A percentile compares a stretch with the other conserved stretches of the same genome.
phyloP scores from a whole-genome alignment of 2,797 vertebrate genomes.

The Otolemur crassicaudatus region DNA sequence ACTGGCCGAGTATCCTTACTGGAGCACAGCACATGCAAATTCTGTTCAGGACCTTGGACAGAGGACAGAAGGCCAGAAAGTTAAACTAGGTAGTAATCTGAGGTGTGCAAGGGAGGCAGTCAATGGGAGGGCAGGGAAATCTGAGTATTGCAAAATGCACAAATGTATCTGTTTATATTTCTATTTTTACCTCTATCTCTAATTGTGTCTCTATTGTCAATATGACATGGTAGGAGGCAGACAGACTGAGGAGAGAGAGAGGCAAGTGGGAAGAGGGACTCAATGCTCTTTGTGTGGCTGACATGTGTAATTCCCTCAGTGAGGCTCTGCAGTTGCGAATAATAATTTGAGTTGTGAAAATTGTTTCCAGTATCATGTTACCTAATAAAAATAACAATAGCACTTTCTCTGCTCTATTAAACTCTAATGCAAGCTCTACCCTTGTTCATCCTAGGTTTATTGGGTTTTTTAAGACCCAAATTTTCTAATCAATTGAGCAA shows the following conservation, averaged over 20 bases:
- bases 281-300: not conserved
- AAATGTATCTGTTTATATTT: not conserved
- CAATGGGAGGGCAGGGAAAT: not conserved
- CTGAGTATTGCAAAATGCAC: not conserved
- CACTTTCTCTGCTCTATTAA: not conserved
- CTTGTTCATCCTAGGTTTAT: not conserved
- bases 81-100: not conserved
- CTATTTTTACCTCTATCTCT: not conserved
- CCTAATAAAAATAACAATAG: not conserved
- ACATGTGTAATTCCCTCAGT: not conserved
- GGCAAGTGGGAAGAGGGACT: not conserved
- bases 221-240: not conserved
- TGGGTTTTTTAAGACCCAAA: not conserved
- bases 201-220: not conserved
- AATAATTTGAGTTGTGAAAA: conserved; percentile 8
- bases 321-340: not conserved
- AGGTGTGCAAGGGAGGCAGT: not conserved
- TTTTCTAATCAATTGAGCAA: conserved; percentile 17
- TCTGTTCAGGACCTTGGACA: not conserved
- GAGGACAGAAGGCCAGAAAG: not conserved
- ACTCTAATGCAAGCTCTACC: not conserved
- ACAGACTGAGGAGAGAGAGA: not conserved
- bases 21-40: not conserved
- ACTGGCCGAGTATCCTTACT: not conserved
- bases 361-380: not conserved